These are phyloP conservation scores for Brachyrhaphis roseni DNA, from an alignment of 2,797 vertebrate species.

Conservation along the genomic window DNA sequence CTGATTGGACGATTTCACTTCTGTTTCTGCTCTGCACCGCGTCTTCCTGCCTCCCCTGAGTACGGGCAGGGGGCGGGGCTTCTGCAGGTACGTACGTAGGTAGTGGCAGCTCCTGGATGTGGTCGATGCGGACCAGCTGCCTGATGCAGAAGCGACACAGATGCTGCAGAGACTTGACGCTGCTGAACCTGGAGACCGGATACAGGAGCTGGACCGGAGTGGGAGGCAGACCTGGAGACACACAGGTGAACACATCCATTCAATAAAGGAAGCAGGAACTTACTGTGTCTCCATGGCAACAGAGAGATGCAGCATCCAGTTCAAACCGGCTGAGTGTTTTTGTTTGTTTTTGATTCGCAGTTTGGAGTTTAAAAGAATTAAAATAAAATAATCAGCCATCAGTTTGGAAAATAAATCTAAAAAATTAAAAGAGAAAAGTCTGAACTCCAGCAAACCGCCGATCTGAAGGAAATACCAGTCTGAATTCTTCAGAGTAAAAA, in stretches of 20 bases:
- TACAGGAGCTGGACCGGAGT: slow-evolving; percentile 95
- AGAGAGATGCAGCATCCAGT: background rate
- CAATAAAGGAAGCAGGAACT: background rate
- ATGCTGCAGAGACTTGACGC: slow-evolving; percentile 94
- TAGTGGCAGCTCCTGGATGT: slow-evolving; percentile 94
- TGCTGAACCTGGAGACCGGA: slow-evolving; percentile 95
- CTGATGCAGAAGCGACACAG: slow-evolving; percentile 95
- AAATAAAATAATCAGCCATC: no score
- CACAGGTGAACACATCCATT: background rate
- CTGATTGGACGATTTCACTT: background rate
- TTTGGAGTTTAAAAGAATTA: no score
- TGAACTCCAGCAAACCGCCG: no score
- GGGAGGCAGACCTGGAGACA: slow-evolving; percentile 87
- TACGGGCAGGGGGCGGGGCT: background rate
- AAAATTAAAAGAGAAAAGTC: no score
- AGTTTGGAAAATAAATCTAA: no score
- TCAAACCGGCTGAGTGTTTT: no score
- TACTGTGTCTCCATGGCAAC: background rate
- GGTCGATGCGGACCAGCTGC: slow-evolving; percentile 93
- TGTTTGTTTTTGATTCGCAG: no score
- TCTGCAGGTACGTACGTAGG: slow-evolving; percentile 69
- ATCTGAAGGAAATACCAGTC: background rate
- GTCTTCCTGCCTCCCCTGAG: background rate
- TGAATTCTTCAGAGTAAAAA: background rate
- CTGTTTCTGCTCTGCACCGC: background rate